Evolutionary conservation across 92 coral and sea anemone genomes (phyloP), one percentile per base, ranked within the genome.

Genomic region (Paramuricea clavata): DNA sequence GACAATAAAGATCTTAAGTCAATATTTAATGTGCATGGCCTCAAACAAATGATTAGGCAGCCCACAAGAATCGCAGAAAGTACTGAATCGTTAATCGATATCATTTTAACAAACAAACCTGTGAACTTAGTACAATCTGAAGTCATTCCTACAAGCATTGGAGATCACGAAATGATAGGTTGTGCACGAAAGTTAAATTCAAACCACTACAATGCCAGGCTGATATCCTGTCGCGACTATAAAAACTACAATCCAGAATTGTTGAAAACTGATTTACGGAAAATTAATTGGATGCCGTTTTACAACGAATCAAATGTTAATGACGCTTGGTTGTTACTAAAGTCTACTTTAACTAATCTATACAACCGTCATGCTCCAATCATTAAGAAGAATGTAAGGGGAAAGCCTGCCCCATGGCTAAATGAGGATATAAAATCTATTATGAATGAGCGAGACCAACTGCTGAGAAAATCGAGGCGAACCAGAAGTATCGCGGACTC

Each of bases 51-150:
- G 80, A 43, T 74, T 74, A 2, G 49, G 49, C 44, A 74, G 15
- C 80, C 80, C 50, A 74, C 56, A 22, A 74, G 80, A 74, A 74
- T 74, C 44, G 23, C 68, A 76, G 34, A 43, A 9, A 47, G 13
- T 10, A 76, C 68, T 47, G 41, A 76, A 76, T 39, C 39, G 82
- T n/a, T 76, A 76, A 49, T 49, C 23, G 68, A 52, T 49, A 28
- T 76, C 68, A 76, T 76, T 49, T 28, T 74, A 74, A 74, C 81
- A 74, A 74, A 44, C 81, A 74, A 74, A 39, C 81, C 81, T 28
- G 60, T 3, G 13, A 74, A 74, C 34, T 25, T 74, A n/a, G 54
- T 74, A 12, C 54, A 74, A 44, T 34, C 78, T 23, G 65, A 49
- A 39, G 82, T 74, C 44, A 49, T 76, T 49, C 82, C 82, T 39